Evolutionary conservation across 2,113 vertebrate genomes (phyloP).

Genomic region (Phyllopteryx taeniolatus): DNA sequence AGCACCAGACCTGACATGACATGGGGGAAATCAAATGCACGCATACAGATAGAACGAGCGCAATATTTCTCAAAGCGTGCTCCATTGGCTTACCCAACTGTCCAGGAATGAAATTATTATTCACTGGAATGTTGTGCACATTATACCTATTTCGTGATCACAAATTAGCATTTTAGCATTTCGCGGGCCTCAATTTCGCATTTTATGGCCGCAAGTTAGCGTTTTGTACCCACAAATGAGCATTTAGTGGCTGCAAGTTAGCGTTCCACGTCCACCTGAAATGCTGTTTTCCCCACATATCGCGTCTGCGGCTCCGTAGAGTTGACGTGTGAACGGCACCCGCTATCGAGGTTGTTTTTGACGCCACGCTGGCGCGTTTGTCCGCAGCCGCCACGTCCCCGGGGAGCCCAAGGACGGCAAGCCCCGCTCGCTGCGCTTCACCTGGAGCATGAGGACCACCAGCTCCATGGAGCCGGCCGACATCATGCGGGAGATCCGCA

Average conservation of each 20-base stretch:
- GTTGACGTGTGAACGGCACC: too few species aligned
- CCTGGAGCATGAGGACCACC: constrained; percentile 99
- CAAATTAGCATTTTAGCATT: not conserved
- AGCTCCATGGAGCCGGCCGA: constrained; percentile 95
- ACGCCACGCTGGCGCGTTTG: not conserved
- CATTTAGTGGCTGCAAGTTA: not conserved
- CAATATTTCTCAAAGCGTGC: too few species aligned
- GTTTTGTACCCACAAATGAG: not conserved
- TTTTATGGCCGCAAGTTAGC: not conserved
- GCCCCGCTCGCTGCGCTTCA: constrained; percentile 94
- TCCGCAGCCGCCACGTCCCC: constrained; percentile 90
- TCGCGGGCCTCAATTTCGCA: not conserved
- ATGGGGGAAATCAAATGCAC: too few species aligned
- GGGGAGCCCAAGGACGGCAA: constrained; percentile 94
- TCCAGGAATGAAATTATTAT: too few species aligned
- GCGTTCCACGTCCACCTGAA: too few species aligned
- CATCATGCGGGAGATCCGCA: constrained; percentile 97
- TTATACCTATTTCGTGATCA: not conserved
- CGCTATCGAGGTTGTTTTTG: not conserved
- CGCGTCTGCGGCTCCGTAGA: too few species aligned
- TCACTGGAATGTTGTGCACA: too few species aligned
- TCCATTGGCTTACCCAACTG: too few species aligned
- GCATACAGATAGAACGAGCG: too few species aligned
- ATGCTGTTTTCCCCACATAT: too few species aligned
- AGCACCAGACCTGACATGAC: too few species aligned